phyloP scores from a whole-genome alignment of 1,140 invertebrate genomes.

The Drosophila kepulauana region DNA sequence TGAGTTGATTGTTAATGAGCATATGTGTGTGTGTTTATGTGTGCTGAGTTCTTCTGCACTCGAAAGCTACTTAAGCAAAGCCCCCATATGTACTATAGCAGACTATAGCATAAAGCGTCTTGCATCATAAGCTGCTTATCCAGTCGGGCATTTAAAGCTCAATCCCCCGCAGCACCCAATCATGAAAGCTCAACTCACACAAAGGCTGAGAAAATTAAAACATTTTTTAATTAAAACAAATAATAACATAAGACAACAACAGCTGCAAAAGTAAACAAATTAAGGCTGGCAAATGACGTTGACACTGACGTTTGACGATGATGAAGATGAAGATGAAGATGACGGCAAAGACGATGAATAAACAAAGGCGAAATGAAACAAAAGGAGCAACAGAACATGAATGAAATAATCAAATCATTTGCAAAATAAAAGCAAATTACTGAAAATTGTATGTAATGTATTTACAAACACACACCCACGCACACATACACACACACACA shows the following conservation, averaged over 20 bases:
- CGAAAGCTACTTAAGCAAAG: constrained; percentile 14
- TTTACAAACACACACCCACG: constrained; percentile 36
- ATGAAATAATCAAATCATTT: constrained; percentile 78
- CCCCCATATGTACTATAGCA: background rate
- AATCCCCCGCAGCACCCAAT: background rate
- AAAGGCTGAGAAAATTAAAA: constrained; percentile 51
- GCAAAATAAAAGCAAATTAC: constrained; percentile 76
- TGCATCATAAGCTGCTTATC: constrained; percentile 40
- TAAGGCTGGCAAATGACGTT: constrained; percentile 50
- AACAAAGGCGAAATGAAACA: constrained; percentile 5
- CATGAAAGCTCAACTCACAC: background rate
- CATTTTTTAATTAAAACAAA: constrained; percentile 76
- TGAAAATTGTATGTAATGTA: constrained; percentile 70
- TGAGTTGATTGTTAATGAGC: constrained; percentile 31
- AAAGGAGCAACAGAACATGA: constrained; percentile 51
- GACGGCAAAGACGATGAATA: background rate
- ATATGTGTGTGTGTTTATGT: constrained; percentile 17
- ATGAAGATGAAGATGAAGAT: constrained; percentile 12
- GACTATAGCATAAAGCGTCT: background rate
- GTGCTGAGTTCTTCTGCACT: background rate
- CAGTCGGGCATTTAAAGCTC: constrained; percentile 24
- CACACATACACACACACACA: constrained; percentile 3
- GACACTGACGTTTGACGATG: constrained; percentile 19
- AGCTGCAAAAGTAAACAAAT: constrained; percentile 65
- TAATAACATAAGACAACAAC: constrained; percentile 52